Evolutionary conservation across 2,888 invertebrate genomes (phyloP).

Genomic region (Lypha dubia): DNA sequence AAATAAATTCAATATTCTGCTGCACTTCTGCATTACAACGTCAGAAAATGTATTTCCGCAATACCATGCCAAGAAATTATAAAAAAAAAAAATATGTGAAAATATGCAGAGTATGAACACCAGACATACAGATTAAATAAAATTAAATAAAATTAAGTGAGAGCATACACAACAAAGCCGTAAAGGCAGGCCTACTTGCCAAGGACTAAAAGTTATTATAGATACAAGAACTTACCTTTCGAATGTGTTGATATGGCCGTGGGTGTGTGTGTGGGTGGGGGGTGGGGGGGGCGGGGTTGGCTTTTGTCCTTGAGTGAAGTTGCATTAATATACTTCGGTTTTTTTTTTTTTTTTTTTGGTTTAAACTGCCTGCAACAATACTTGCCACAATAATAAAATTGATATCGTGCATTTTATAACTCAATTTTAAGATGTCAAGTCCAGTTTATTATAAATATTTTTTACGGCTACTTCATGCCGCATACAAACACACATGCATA

Average conservation of each 20-base stretch:
- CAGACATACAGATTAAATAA: conserved; percentile 26
- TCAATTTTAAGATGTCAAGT: conserved; percentile 75
- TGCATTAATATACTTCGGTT: not conserved
- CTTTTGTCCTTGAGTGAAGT: not conserved
- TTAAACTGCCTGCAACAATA: conserved; percentile 55
- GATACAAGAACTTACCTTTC: not conserved
- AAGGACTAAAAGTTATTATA: conserved; percentile 23
- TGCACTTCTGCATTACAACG: not conserved
- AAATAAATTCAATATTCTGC: conserved; percentile 3
- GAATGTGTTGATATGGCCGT: not conserved
- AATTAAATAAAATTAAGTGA: too few species aligned
- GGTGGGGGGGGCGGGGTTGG: too few species aligned
- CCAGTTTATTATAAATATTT: conserved; percentile 32
- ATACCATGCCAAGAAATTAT: not conserved
- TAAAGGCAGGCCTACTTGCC: conserved; percentile 3
- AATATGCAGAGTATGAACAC: not conserved
- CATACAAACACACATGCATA: not conserved
- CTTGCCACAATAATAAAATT: conserved; percentile 78
- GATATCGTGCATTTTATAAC: conserved; percentile 79
- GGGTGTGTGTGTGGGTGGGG: not conserved
- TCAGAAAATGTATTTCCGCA: not conserved
- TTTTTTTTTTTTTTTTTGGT: conserved; percentile 45
- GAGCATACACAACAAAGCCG: not conserved
- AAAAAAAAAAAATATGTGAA: not conserved
- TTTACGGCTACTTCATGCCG: too few species aligned